Base-by-base conservation (phyloP, 2,888 invertebrate species). In the Ormyrus pomaceus region DNA sequence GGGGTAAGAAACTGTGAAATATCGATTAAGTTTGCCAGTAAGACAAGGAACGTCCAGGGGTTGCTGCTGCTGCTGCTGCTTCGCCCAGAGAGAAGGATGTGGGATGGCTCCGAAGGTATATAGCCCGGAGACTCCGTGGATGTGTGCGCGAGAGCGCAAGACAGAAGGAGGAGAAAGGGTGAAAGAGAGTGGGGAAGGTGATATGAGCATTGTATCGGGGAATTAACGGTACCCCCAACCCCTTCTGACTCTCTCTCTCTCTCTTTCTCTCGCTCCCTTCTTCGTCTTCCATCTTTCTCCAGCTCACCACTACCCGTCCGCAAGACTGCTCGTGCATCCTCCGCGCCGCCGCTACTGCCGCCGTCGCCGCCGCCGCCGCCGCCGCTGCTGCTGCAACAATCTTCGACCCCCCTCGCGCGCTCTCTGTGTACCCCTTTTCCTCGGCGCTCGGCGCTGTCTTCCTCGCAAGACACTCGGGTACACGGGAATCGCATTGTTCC, bases 131-230 rank as follows among this genome's bases (percentile, higher is more conserved):
- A 19, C 19, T 34, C n/a, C 69, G 69, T 55, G 74, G 61, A 77
- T 65, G 59, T 76, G 66, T 50, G 50, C 50, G 8, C 64, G 48
- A 13, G 34, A 45, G 50, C 58, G 66, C 71, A 48, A 50, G 45
- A 81, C 64, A 82, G 85, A 79, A 82, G 81, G 80, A 77, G 83
- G 81, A 81, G 83, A 82, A 82, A 8, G 61, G 85, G 85, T 70
- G 76, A 72, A 85, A 86, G 86, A 87, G 87, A 86, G 86, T 86
- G 88, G 87, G 89, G 88, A 87, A 90, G 89, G 90, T 89, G 90
- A 90, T 91, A 90, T 90, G 90, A 90, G 90, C 90, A 91, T 91
- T 90, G 90, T 91, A 90, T 90, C 90, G 90, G 89, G 89, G 90
- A 90, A 90, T 90, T 90, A 90, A 90, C 90, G 90, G 88, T 87